These are phyloP conservation scores for Eubucco bourcierii DNA, from an alignment of 2,113 vertebrate genomes.

Conservation along the genomic window DNA sequence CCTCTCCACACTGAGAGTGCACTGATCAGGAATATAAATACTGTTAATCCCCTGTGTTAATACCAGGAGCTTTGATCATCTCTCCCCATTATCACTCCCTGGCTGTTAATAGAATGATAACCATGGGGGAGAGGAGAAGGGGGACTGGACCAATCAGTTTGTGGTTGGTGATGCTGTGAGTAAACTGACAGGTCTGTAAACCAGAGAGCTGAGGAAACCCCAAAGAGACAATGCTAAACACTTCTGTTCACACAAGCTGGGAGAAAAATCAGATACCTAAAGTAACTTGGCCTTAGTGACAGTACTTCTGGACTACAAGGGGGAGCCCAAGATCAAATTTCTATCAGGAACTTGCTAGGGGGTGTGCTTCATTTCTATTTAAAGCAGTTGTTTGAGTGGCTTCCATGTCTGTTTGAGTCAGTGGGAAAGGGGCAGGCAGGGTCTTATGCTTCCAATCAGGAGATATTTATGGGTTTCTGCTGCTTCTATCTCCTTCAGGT, in stretches of 20 bases:
- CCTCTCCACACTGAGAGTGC: constrained; percentile 29
- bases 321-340: background rate
- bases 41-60: constrained; percentile 62
- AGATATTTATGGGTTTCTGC: background rate
- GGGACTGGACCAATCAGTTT: constrained; percentile 57
- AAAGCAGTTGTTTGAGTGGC: background rate
- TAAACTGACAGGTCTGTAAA: constrained; percentile 53
- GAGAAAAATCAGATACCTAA: constrained; percentile 8
- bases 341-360: background rate
- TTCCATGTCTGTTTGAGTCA: background rate
- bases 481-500: background rate
- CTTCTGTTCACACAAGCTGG: background rate
- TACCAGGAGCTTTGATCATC: constrained; percentile 70
- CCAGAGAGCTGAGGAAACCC: constrained; percentile 20
- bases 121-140: constrained; percentile 53
- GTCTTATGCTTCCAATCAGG: background rate
- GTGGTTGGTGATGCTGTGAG: constrained; percentile 35
- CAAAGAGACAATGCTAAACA: constrained; percentile 27
- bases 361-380: background rate
- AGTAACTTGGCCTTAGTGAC: background rate
- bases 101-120: constrained; percentile 69
- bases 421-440: background rate
- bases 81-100: constrained; percentile 69
- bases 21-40: constrained; percentile 71
- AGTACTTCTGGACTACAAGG: background rate